Base-by-base conservation (phyloP, 2,113 vertebrate genomes). In the Clarias batrachus region DNA sequence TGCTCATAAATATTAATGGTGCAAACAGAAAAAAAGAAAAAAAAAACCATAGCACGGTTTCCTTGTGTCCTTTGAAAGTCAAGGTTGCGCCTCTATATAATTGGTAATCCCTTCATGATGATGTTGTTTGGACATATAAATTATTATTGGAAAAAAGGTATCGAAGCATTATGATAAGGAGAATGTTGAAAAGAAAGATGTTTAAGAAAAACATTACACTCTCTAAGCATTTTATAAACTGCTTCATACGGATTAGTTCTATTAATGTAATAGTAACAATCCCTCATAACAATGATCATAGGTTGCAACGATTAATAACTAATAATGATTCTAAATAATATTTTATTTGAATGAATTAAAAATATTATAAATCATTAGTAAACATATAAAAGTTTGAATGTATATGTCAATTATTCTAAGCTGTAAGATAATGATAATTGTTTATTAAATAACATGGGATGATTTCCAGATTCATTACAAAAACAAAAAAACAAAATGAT, bases 1-100 rank as follows among this genome's bases (percentile, higher is more conserved):
- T 78, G 80, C 84, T 91, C 85, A 90, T 91, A 85, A 90, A 90
- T 92, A 92, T 90, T 92, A 84, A 90, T 91, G 70, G 71, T 62
- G 80, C 25, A 83, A 87, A 90, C 71, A 83, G 78, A 86, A 16
- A 37, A 37, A 37, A 37, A 27, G 4, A 23, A 21, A 37, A 8
- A 71, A 76, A 76, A 13, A 27, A 56, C 80, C 78, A 81, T 78
- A 82, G 84, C 73, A 65, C 33, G 2, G 19, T 80, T 89, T 68
- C 73, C 54, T 71, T 23, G 57, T 48, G 57, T 89, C 89, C 87
- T 88, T 90, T 82, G 57, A 56, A 85, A 88, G 88, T 89, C 73
- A 90, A 92, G 89, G 90, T 89, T 87, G 57, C 4, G 17, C 66
- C 81, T 90, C 82, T 90, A 91, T 73, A 81, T 85, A 83, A 90